Evolutionary conservation across 2,797 vertebrate genomes (phyloP).

Genomic region (Eulemur albifrons): DNA sequence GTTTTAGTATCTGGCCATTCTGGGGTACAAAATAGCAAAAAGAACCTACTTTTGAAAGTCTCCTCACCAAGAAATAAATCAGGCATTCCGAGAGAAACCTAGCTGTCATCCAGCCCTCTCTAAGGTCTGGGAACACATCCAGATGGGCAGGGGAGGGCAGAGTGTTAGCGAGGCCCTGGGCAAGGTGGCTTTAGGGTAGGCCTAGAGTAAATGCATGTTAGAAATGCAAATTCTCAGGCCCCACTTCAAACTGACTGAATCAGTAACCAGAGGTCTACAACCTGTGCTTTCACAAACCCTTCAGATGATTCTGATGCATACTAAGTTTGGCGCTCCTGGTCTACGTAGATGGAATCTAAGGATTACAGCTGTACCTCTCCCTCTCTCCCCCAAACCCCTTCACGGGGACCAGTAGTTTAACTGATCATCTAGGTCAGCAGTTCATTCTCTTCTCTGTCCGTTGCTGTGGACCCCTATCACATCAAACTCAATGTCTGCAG

Average conservation of each 20-base stretch:
- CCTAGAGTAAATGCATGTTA: neutral
- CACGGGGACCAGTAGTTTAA: neutral
- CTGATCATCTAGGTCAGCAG: neutral
- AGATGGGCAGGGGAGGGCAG: neutral
- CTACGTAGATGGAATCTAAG: neutral
- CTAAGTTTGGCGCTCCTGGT: neutral
- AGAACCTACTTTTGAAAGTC: neutral
- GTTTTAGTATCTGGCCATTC: neutral
- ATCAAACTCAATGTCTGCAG: neutral
- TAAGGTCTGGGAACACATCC: neutral
- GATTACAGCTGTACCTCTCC: neutral
- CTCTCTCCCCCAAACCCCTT: too few relatives aligned
- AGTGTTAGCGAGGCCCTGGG: too few relatives aligned
- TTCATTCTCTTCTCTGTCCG: neutral
- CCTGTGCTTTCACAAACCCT: neutral
- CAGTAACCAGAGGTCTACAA: neutral
- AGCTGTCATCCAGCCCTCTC: neutral
- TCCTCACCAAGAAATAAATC: neutral
- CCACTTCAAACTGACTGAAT: neutral
- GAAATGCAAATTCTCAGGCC: neutral
- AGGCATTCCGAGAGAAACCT: neutral
- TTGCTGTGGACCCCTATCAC: neutral
- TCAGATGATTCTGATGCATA: fast-evolving
- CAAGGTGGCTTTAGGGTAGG: neutral
- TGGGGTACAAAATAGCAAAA: neutral